Percentiles rank a stretch among this genome's conserved stretches.
phyloP scores from a whole-genome alignment of 2,113 vertebrate genomes.

The Urocynchramus pylzowi region DNA sequence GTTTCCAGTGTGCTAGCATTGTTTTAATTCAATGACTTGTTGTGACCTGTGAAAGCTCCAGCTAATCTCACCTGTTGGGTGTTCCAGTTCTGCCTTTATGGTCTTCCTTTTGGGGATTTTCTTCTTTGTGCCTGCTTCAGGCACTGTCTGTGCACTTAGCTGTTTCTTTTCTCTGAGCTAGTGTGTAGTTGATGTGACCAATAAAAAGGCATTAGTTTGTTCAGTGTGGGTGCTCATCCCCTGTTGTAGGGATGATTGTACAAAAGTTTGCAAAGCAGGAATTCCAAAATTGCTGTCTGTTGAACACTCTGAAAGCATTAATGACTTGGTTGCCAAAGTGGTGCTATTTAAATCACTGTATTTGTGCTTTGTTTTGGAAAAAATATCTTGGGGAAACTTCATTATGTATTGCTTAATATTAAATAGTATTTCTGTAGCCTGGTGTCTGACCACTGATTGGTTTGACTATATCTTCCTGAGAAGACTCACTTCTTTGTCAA shows the following conservation, averaged over 20 bases:
- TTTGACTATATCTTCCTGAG: too few relatives aligned
- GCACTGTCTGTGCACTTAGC: neutral
- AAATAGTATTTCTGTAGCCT: neutral
- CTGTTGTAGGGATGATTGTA: rapidly evolving
- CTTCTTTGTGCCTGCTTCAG: neutral
- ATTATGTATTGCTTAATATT: neutral
- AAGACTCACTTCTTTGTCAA: too few relatives aligned
- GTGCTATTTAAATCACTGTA: neutral
- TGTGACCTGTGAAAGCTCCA: constrained; percentile 10
- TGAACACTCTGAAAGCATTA: neutral
- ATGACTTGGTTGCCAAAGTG: neutral
- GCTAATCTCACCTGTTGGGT: neutral
- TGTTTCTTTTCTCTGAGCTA: neutral
- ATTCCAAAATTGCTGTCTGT: neutral
- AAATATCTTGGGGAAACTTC: neutral
- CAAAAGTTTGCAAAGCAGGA: neutral
- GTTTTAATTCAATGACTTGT: neutral
- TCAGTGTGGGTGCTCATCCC: neutral
- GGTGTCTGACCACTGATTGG: too few relatives aligned
- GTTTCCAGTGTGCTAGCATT: neutral
- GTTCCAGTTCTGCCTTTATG: neutral
- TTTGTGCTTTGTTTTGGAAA: neutral
- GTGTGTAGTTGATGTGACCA: neutral
- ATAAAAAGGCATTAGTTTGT: neutral
- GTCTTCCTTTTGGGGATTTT: neutral